A percentile compares a stretch with the other conserved stretches of the same genome.
phyloP scores from a whole-genome alignment of 2,888 invertebrate species.

The Heliconius erato region DNA sequence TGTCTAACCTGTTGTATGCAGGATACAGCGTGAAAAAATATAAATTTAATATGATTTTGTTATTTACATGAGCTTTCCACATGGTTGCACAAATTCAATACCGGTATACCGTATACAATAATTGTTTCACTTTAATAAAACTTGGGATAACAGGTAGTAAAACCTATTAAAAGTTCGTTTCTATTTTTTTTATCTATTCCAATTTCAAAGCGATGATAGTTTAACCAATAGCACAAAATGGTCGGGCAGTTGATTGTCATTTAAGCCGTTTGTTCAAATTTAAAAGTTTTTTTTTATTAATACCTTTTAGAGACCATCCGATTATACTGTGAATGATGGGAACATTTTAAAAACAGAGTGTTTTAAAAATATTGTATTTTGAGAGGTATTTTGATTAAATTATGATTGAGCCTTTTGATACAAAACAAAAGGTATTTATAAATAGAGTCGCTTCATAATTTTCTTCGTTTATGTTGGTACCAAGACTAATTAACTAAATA shows the following conservation, averaged over 20 bases:
- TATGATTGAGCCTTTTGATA: neutral
- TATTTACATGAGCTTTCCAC: neutral
- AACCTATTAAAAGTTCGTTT: slow-evolving; percentile 4
- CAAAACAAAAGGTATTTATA: too few species aligned
- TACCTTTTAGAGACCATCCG: neutral
- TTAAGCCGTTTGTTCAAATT: slow-evolving; percentile 21
- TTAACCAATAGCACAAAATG: slow-evolving; percentile 9
- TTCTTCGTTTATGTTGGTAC: too few species aligned
- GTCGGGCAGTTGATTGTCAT: slow-evolving; percentile 30
- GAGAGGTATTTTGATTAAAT: neutral
- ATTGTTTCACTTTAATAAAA: neutral
- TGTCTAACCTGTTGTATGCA: neutral
- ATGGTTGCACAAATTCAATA: neutral
- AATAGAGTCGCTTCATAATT: too few species aligned
- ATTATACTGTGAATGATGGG: neutral
- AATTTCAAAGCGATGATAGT: slow-evolving; percentile 24
- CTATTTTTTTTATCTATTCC: neutral
- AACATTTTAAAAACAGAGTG: neutral
- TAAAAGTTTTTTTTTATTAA: slow-evolving; percentile 9
- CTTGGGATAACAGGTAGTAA: slow-evolving; percentile 1
- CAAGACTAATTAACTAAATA: too few species aligned
- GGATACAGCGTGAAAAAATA: too few species aligned
- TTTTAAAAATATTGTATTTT: neutral
- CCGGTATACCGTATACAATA: neutral
- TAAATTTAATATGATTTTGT: neutral